Percentiles rank a stretch among this genome's conserved stretches.
phyloP scores from a whole-genome alignment of 2,888 invertebrate genomes.

The Nephrotoma appendiculata region DNA sequence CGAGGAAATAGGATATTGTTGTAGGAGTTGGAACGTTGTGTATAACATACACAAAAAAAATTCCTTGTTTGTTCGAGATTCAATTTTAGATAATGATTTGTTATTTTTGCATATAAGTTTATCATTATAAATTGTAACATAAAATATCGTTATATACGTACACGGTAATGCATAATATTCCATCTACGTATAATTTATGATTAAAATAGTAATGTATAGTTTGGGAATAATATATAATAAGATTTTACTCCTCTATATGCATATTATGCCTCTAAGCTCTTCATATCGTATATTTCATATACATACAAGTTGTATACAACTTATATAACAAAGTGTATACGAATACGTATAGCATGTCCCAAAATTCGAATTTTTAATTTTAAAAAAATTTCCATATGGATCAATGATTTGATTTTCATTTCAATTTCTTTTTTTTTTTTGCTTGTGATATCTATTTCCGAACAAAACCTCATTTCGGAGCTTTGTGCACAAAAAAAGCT shows the following conservation, averaged over 20 bases:
- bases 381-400: neutral
- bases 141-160: neutral
- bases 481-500: neutral
- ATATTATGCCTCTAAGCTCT: neutral
- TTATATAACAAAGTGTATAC: neutral
- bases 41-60: neutral
- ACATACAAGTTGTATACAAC: neutral
- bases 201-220: neutral
- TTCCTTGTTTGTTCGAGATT: neutral
- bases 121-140: neutral
- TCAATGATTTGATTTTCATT: neutral
- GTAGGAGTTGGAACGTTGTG: neutral
- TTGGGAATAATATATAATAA: neutral
- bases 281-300: neutral
- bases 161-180: neutral
- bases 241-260: neutral
- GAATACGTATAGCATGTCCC: neutral
- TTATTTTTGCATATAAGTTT: neutral
- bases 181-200: neutral
- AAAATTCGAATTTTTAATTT: neutral
- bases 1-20: neutral
- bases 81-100: neutral
- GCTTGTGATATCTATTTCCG: neutral
- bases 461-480: neutral
- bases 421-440: neutral